phyloP scores from a whole-genome alignment of 2,797 vertebrate species.

The Chromobotia macracanthus region DNA sequence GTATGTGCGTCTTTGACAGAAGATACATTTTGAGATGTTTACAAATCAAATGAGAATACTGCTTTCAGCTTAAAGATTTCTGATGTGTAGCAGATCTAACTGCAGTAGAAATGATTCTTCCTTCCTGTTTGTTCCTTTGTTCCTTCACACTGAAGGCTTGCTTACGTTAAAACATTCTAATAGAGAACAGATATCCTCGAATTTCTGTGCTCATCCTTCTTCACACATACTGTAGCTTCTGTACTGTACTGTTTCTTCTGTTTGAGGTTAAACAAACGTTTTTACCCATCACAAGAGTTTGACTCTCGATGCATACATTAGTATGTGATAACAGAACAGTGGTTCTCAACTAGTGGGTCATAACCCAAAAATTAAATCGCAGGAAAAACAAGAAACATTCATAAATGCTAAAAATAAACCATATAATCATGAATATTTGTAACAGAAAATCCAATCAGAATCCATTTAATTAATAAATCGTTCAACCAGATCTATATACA shows the following conservation, averaged over 20 bases:
- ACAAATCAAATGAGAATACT: constrained; percentile 72
- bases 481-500: too few relatives aligned
- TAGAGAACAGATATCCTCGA: constrained; percentile 99
- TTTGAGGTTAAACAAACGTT: constrained; percentile 15
- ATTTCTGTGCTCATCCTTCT: constrained; percentile 92
- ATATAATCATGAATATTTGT: too few relatives aligned
- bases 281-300: constrained; percentile 4
- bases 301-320: background rate
- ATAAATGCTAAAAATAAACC: background rate
- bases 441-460: too few relatives aligned
- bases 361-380: background rate
- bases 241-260: too few relatives aligned
- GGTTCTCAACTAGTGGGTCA: background rate
- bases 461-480: too few relatives aligned
- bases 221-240: constrained; percentile 50
- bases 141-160: constrained; percentile 84
- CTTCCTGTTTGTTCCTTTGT: constrained; percentile 79
- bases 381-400: background rate
- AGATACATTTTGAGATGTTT: constrained; percentile 95
- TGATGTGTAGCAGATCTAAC: constrained; percentile 83
- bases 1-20: constrained; percentile 74
- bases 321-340: too few relatives aligned
- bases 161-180: constrained; percentile 90
- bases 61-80: constrained; percentile 81
- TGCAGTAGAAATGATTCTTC: constrained; percentile 77